Evolutionary conservation across 1,140 invertebrate species (phyloP), one percentile per base, ranked within the genome.

Genomic region (Rhyzopertha dominica): DNA sequence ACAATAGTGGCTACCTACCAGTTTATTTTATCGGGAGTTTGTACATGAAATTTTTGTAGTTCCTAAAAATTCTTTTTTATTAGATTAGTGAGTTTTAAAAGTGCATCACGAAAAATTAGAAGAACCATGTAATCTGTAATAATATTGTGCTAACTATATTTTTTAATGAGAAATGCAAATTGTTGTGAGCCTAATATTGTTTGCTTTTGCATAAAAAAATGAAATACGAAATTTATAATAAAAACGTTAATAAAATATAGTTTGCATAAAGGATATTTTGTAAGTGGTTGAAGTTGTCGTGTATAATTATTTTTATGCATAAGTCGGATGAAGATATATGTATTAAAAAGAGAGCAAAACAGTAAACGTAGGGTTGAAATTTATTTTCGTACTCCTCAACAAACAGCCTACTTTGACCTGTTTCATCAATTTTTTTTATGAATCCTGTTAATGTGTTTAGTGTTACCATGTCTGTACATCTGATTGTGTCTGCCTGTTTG

Each of bases 91-190:
- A 26, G 12, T 39, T 39, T 16, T 20, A 26, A 24, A 26, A 26
- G n/a, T 8, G 8, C 25, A 26, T 26, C 8, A n/a, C n/a, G n/a
- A 23, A 12, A 22, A 22, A n/a, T 8, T 3, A 36, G 24, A 3
- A 24, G 4, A 14, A 43, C 31, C 24, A 31, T 17, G 40, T 38
- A 49, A 38, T 43, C 42, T 40, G n/a, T n/a, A n/a, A n/a, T n/a
- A n/a, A n/a, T n/a, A 54, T 53, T 49, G 51, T 53, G 51, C 54
- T 56, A 56, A 56, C 51, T 56, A 50, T 56, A 56, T 52, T 54
- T 54, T 54, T 47, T 46, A 51, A 54, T 54, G 47, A 49, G 43
- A 48, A 55, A 38, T 45, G 31, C 44, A 29, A 43, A 50, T 47
- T 53, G 51, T 54, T 54, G 48, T 56, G 46, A 54, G 56, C 56